A percentile compares a stretch with the other conserved stretches of the same genome.
Conservation (phyloP, 30 jellyfish, hydroid and myxozoan species). For the Pseudorhiza aurosa region DNA sequence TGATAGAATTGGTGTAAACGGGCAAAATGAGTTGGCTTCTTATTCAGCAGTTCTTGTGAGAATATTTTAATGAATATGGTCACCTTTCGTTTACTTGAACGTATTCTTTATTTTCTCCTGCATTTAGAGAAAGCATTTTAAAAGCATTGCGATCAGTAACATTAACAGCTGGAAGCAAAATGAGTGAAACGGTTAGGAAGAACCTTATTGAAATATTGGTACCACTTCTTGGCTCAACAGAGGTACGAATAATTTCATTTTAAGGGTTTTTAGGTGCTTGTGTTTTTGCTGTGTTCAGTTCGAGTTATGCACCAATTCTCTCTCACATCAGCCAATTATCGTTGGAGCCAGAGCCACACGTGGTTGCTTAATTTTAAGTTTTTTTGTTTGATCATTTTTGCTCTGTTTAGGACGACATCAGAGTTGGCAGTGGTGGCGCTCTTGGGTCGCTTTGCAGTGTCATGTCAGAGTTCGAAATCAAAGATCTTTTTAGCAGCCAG, state of each 20-base stretch:
- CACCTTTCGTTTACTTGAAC: no score
- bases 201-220: constrained; percentile 62
- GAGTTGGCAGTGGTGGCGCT: constrained; percentile 89
- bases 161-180: constrained; percentile 87
- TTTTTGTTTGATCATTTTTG: not conserved
- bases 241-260: constrained; percentile 71
- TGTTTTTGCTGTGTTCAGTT: not conserved
- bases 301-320: not conserved
- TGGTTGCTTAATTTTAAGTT: no score
- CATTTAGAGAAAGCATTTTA: constrained; percentile 90
- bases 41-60: no score
- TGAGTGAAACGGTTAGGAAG: constrained; percentile 85
- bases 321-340: not conserved
- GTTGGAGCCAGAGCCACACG: no score
- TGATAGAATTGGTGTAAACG: no score
- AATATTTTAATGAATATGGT: no score
- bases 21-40: no score
- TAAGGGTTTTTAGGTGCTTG: not conserved
- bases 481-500: constrained; percentile 51
- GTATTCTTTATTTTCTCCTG: no score
- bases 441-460: constrained; percentile 89
- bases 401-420: constrained; percentile 74
- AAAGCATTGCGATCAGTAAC: constrained; percentile 78
- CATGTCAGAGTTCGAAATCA: constrained; percentile 72
- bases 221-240: constrained; percentile 77